These are phyloP conservation scores for Salticus scenicus DNA, from an alignment of 2,888 invertebrate genomes.

Conservation along the genomic window DNA sequence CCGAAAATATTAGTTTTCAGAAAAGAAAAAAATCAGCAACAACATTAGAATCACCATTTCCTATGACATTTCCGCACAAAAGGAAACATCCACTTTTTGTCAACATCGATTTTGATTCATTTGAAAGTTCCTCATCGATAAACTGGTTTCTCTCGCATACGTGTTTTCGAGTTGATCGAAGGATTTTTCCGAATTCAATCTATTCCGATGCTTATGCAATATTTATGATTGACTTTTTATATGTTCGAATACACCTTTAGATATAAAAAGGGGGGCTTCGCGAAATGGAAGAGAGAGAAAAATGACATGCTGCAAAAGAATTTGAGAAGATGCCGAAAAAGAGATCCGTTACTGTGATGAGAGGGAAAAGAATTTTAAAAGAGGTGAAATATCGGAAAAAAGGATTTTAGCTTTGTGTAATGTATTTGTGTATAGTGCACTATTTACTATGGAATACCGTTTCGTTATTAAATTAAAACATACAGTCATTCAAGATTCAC, in stretches of 20 bases:
- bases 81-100: no score
- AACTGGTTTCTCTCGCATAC: background rate
- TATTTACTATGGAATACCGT: no score
- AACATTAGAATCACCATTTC: no score
- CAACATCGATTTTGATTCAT: conserved; percentile 1
- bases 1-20: no score
- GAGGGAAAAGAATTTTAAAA: background rate
- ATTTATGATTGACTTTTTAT: background rate
- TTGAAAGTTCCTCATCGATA: background rate
- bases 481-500: no score
- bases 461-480: no score
- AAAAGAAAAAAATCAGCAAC: no score
- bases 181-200: background rate
- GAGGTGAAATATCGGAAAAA: background rate
- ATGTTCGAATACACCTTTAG: background rate
- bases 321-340: background rate
- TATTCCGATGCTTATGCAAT: background rate
- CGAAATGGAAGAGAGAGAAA: background rate
- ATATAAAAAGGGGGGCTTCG: background rate
- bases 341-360: no score
- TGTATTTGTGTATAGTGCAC: no score
- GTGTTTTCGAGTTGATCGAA: background rate
- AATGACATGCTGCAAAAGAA: background rate
- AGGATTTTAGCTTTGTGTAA: background rate
- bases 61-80: no score